Conservation (phyloP, 2,888 invertebrate genomes). For the Cinara cedri region DNA sequence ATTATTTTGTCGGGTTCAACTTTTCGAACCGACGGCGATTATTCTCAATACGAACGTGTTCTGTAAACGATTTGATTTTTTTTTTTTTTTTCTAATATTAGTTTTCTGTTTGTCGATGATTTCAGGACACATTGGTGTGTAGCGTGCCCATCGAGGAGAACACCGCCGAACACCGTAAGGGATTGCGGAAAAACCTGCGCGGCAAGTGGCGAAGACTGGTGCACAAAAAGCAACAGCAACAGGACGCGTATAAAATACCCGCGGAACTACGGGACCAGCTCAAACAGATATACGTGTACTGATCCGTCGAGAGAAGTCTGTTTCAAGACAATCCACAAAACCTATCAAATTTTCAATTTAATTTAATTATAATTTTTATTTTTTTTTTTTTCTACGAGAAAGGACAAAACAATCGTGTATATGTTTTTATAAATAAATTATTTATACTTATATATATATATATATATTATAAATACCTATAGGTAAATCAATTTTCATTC, state of each 20-base stretch:
- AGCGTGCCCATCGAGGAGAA: constrained; percentile 69
- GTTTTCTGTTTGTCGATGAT: constrained; percentile 60
- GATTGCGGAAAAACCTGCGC: constrained; percentile 83
- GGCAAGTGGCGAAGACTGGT: constrained; percentile 85
- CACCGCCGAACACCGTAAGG: constrained; percentile 75
- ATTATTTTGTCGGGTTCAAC: too few species aligned
- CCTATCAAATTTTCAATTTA: constrained; percentile 53
- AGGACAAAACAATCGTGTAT: constrained; percentile 48
- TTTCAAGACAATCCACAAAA: constrained; percentile 54
- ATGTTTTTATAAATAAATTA: constrained; percentile 48
- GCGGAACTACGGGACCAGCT: constrained; percentile 86
- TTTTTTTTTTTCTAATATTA: too few species aligned
- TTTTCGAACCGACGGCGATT: too few species aligned
- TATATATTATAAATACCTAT: constrained; percentile 1
- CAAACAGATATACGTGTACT: constrained; percentile 88
- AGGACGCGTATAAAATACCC: constrained; percentile 83
- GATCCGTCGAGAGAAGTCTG: constrained; percentile 61
- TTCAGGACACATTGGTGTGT: constrained; percentile 81
- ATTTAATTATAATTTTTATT: constrained; percentile 23
- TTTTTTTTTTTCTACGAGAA: constrained; percentile 44
- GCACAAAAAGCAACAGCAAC: constrained; percentile 77
- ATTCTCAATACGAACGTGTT: too few species aligned
- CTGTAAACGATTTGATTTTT: too few species aligned
- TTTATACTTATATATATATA: constrained; percentile 2
- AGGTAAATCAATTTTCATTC: constrained; percentile 52